Evolutionary conservation across 2,888 invertebrate species (phyloP), one percentile per base, ranked within the genome.

Genomic region (Ptychoptera albimana): DNA sequence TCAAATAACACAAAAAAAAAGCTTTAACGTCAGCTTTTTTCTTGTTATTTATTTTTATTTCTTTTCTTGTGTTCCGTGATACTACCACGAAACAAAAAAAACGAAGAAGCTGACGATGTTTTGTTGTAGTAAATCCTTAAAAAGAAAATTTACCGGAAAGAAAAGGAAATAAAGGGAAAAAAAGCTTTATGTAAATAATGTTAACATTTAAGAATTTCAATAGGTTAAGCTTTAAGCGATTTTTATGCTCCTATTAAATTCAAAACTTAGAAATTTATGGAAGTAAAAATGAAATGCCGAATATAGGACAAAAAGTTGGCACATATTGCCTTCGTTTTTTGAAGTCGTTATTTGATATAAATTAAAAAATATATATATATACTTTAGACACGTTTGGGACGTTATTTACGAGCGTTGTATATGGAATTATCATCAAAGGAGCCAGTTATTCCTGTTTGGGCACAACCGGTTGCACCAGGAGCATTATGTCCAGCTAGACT

Each of bases 401-500:
- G 66, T 55, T 69, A 64, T 56, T 58, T 70, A 50, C 64, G 67
- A 54, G 64, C 63, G 40, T 63, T 68, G 55, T 69, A 70, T 54
- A 60, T 66, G 47, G 70, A 70, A 51, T 57, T 69, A 46, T 66
- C 67, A 14, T 62, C 65, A 14, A 60, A 68, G 48, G 69, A 70
- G 45, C 64, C 63, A 48, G 63, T 66, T 49, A 60, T 65, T 44
- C 69, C 69, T 39, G 60, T 61, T 46, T 70, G 69, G 69, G 66
- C 68, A 15, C 66, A 67, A 42, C 64, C 66, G 4, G 56, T 68
- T 44, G 66, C 68, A 6, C 61, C 65, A 12, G 70, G 68, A 44
- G 64, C 66, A 23, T 59, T 68, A 39, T 68, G 69, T 51, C 65
- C 70, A n/a, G 69, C 69, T 37, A 64, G 67, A 52, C 64, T 70